phyloP scores from a whole-genome alignment of 2,888 invertebrate genomes.

The Graphium colonna region DNA sequence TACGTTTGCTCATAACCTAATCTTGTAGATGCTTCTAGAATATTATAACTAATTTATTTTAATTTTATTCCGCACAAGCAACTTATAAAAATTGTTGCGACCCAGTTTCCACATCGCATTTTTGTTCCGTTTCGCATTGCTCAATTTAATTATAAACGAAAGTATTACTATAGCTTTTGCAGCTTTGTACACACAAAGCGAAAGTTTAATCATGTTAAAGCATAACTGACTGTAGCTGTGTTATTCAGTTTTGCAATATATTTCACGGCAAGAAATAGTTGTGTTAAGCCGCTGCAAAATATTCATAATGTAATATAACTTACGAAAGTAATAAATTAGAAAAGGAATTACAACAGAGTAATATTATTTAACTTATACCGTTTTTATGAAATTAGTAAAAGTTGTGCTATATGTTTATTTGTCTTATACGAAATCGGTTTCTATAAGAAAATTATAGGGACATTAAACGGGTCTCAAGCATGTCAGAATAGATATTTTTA shows the following conservation, averaged over 20 bases:
- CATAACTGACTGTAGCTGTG: not conserved
- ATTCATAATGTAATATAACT: slow-evolving; percentile 1
- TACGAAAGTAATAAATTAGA: too few species aligned
- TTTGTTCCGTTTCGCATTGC: not conserved
- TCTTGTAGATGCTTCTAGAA: slow-evolving; percentile 13
- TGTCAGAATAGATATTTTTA: too few species aligned
- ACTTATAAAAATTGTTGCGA: not conserved
- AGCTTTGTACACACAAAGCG: not conserved
- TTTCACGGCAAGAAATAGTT: not conserved
- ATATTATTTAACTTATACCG: too few species aligned
- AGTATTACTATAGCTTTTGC: not conserved
- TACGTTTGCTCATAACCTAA: slow-evolving; percentile 17
- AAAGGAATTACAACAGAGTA: too few species aligned
- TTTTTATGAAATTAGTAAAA: too few species aligned
- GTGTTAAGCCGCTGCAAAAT: not conserved
- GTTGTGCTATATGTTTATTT: too few species aligned
- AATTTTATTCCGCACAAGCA: slow-evolving; percentile 7
- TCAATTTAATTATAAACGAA: not conserved
- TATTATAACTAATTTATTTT: slow-evolving; percentile 14
- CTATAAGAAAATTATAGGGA: too few species aligned
- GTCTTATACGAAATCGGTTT: too few species aligned
- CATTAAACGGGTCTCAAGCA: too few species aligned
- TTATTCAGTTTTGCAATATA: slow-evolving; percentile 1
- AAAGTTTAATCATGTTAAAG: slow-evolving; percentile 8
- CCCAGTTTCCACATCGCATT: not conserved